Percentiles rank a stretch among this genome's conserved stretches.
phyloP scores from a whole-genome alignment of 2,888 invertebrate genomes.

The Stegophylla sp. region DNA sequence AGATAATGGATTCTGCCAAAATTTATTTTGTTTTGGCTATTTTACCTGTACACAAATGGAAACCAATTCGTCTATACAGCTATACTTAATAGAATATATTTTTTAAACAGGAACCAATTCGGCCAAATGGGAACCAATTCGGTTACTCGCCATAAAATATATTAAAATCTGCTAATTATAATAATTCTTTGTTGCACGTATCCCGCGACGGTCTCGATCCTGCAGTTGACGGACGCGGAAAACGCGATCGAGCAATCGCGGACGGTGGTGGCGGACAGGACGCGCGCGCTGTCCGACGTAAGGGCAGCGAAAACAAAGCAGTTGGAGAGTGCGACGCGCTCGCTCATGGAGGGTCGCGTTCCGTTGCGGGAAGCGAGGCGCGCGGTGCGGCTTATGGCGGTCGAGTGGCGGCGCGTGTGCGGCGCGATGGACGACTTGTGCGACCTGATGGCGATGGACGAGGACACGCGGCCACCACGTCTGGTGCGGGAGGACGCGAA shows the following conservation, averaged over 20 bases:
- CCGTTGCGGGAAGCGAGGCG: neutral
- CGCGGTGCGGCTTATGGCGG: neutral
- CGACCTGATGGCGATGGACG: neutral
- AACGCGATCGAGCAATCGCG: neutral
- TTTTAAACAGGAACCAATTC: too few relatives aligned
- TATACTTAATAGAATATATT: too few relatives aligned
- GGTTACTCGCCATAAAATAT: too few relatives aligned
- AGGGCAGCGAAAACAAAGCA: neutral
- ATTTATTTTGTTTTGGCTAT: too few relatives aligned
- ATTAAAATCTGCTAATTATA: too few relatives aligned
- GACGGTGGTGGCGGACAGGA: neutral
- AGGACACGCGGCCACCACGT: neutral
- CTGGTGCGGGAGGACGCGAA: neutral
- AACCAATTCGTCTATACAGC: too few relatives aligned
- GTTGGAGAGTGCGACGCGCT: neutral
- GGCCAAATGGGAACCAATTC: too few relatives aligned
- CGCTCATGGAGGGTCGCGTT: neutral
- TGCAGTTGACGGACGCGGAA: slow-evolving; percentile 10
- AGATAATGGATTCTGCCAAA: too few relatives aligned
- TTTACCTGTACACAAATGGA: too few relatives aligned
- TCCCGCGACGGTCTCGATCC: too few relatives aligned
- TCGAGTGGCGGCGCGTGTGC: slow-evolving; percentile 9
- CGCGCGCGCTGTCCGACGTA: neutral
- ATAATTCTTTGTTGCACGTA: too few relatives aligned
- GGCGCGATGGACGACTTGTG: neutral